Conservation (phyloP, 2,113 vertebrate species). For the Atrichornis clamosus region DNA sequence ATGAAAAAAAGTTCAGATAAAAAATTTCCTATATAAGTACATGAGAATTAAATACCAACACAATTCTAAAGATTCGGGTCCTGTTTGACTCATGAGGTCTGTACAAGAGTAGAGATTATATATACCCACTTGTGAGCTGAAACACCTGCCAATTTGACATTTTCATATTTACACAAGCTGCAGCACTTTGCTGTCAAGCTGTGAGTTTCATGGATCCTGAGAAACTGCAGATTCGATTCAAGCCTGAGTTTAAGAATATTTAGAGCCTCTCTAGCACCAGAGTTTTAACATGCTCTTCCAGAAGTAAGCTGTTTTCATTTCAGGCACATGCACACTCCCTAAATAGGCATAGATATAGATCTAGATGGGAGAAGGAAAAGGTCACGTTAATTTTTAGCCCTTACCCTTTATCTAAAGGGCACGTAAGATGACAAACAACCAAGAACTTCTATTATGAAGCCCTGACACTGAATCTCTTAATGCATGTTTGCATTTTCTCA, state of each 20-base stretch:
- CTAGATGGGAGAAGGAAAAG: not conserved
- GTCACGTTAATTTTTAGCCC: not conserved
- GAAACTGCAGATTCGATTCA: not conserved
- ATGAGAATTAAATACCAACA: not conserved
- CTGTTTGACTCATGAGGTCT: rapidly evolving
- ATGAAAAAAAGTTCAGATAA: not conserved
- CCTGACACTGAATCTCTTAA: not conserved
- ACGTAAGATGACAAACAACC: not conserved
- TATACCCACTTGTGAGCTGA: not conserved
- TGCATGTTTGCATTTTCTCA: not conserved
- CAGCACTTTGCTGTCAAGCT: not conserved
- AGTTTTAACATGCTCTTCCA: not conserved
- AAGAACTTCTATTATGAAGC: not conserved
- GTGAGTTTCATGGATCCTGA: rapidly evolving
- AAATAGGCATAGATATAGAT: not conserved
- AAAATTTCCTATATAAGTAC: not conserved
- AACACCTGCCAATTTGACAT: not conserved
- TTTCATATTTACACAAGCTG: not conserved
- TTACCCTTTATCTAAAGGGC: conserved; percentile 7
- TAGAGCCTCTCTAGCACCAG: not conserved
- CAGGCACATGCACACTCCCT: not conserved
- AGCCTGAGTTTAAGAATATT: not conserved
- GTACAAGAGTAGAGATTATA: not conserved
- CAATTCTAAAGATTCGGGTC: not conserved
- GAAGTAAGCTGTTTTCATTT: conserved; percentile 9